Evolutionary conservation across 2,797 vertebrate genomes (phyloP).

Genomic region (Sylvilagus floridanus): DNA sequence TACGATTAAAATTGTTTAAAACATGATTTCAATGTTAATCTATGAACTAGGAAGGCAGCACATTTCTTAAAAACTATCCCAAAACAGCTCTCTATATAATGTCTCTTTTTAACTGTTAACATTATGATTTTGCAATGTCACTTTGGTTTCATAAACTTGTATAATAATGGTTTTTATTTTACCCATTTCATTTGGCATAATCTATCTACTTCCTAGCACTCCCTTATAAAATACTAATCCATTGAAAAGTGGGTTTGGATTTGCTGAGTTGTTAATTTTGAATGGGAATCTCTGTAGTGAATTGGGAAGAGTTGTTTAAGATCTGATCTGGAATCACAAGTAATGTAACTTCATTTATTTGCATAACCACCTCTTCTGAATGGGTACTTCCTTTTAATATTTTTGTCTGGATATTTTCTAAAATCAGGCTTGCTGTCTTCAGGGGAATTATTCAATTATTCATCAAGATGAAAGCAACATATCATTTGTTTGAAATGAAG

Average conservation of each 20-base stretch:
- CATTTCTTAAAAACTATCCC: neutral
- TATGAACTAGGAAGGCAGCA: neutral
- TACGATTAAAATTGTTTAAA: constrained; percentile 2
- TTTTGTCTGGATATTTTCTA: neutral
- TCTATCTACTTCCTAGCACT: neutral
- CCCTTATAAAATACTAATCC: neutral
- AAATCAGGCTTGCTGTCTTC: constrained; percentile 74
- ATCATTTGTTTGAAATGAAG: constrained; percentile 67
- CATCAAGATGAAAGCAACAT: constrained; percentile 65
- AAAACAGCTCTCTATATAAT: neutral
- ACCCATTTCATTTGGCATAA: neutral
- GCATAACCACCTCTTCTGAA: neutral
- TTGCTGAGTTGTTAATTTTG: neutral
- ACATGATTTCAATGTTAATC: constrained; percentile 25
- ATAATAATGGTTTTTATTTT: constrained; percentile 19
- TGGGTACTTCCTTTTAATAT: neutral
- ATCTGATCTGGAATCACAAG: neutral
- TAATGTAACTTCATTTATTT: neutral
- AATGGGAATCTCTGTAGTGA: neutral
- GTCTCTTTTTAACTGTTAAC: neutral
- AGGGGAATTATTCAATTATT: constrained; percentile 53
- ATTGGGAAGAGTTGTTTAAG: neutral
- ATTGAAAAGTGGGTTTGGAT: neutral
- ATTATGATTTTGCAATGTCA: neutral
- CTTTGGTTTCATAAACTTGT: neutral